Evolutionary conservation across 2,797 vertebrate genomes (phyloP).

Genomic region (Anabas testudineus): DNA sequence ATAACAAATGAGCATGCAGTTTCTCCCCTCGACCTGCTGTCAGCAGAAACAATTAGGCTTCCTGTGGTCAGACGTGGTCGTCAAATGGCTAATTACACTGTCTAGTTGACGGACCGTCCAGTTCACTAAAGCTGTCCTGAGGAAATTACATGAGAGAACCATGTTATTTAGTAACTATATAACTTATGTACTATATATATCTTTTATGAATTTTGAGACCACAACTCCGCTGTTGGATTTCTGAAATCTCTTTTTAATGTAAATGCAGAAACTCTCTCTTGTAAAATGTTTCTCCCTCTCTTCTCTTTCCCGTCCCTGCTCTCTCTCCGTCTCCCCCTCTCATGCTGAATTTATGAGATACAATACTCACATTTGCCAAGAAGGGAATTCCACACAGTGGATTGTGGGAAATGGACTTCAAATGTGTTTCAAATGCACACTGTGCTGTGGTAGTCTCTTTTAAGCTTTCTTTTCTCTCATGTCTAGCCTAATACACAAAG

Average conservation of each 20-base stretch:
- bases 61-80: conserved; percentile 55
- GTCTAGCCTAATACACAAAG: conserved; percentile 58
- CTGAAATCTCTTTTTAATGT: conserved; percentile 16
- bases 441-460: conserved; percentile 42
- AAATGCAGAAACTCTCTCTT: conserved; percentile 16
- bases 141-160: conserved; percentile 17
- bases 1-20: conserved; percentile 35
- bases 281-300: conserved; percentile 19
- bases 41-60: conserved; percentile 60
- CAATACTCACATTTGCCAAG: conserved; percentile 33
- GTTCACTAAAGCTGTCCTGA: conserved; percentile 42
- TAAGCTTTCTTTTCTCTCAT: conserved; percentile 40
- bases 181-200: background rate
- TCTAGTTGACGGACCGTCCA: conserved; percentile 44
- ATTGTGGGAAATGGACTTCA: conserved; percentile 65
- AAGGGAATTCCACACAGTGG: conserved; percentile 56
- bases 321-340: conserved; percentile 3
- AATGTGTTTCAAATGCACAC: conserved; percentile 54
- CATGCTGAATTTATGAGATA: conserved; percentile 53
- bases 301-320: conserved; percentile 2
- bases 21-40: conserved; percentile 41
- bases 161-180: too few species aligned
- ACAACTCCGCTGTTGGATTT: conserved; percentile 25
- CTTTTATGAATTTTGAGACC: background rate
- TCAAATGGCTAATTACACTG: conserved; percentile 67